Percentiles rank a stretch among this genome's conserved stretches.
Evolutionary conservation across 2,888 invertebrate species (phyloP).

Genomic region (Seira ritae): DNA sequence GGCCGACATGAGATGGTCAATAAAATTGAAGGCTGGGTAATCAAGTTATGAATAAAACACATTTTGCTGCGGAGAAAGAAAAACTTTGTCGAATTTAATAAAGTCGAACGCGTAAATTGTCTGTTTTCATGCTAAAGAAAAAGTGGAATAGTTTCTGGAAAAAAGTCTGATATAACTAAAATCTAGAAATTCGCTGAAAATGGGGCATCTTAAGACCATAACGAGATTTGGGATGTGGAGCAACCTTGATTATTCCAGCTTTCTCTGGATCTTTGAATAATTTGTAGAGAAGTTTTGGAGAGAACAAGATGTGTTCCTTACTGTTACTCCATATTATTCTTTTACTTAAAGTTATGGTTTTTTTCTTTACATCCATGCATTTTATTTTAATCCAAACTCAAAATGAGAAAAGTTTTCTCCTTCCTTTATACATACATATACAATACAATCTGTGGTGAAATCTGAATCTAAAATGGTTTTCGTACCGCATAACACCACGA

Average conservation of each 20-base stretch:
- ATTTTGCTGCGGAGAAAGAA: background rate
- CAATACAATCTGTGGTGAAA: constrained; percentile 8
- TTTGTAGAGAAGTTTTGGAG: background rate
- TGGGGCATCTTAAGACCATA: background rate
- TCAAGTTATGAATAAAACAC: constrained; percentile 1
- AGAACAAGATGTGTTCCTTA: background rate
- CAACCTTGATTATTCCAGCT: background rate
- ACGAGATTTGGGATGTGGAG: background rate
- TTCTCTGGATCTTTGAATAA: background rate
- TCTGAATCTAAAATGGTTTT: background rate
- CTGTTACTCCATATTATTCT: constrained; percentile 16
- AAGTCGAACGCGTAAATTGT: too few species aligned
- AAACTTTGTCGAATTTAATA: background rate
- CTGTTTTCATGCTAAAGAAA: too few species aligned
- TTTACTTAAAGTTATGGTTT: constrained; percentile 52
- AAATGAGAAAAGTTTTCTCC: constrained; percentile 15
- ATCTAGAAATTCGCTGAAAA: background rate
- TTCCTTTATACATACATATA: too few species aligned
- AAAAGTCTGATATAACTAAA: too few species aligned
- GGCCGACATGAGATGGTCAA: background rate
- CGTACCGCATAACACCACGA: too few species aligned
- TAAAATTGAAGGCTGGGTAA: constrained; percentile 7
- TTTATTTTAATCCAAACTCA: constrained; percentile 46
- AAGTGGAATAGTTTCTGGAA: too few species aligned
- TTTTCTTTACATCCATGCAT: constrained; percentile 60